Conservation (phyloP, 2,888 invertebrate species). For the Gandaritis pyraliata region DNA sequence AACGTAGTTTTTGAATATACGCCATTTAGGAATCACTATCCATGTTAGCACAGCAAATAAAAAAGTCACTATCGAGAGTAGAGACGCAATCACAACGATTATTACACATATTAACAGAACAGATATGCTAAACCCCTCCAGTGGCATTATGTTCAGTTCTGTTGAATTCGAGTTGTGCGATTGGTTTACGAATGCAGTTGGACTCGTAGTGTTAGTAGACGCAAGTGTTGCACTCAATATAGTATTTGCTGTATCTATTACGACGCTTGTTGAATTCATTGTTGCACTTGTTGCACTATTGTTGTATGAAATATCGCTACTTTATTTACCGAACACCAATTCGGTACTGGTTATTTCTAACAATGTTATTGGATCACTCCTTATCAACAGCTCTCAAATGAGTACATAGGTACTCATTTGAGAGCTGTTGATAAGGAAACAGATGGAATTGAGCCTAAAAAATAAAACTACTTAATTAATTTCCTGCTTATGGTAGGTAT, state of each 20-base stretch:
- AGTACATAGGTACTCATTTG: not conserved
- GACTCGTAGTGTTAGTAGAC: not conserved
- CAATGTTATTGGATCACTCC: too few relatives aligned
- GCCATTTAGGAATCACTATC: constrained; percentile 18
- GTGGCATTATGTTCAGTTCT: not conserved
- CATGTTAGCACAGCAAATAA: constrained; percentile 11
- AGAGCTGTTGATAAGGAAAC: constrained; percentile 1
- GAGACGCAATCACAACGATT: not conserved
- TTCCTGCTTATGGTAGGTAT: too few relatives aligned
- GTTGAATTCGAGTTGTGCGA: constrained; percentile 6
- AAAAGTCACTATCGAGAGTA: constrained; percentile 5
- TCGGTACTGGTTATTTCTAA: not conserved
- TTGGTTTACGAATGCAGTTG: constrained; percentile 1
- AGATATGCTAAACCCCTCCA: not conserved
- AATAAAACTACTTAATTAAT: too few relatives aligned
- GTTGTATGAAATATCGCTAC: not conserved
- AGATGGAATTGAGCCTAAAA: too few relatives aligned
- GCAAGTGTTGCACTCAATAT: not conserved
- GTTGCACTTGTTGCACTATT: constrained; percentile 3
- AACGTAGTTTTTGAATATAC: constrained; percentile 17
- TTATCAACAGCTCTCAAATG: not conserved
- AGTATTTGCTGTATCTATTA: not conserved
- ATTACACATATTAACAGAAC: not conserved
- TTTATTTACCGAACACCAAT: not conserved
- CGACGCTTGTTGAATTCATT: constrained; percentile 8